Evolutionary conservation across 2,888 invertebrate genomes (phyloP).

Genomic region (Odontocolon sp.): DNA sequence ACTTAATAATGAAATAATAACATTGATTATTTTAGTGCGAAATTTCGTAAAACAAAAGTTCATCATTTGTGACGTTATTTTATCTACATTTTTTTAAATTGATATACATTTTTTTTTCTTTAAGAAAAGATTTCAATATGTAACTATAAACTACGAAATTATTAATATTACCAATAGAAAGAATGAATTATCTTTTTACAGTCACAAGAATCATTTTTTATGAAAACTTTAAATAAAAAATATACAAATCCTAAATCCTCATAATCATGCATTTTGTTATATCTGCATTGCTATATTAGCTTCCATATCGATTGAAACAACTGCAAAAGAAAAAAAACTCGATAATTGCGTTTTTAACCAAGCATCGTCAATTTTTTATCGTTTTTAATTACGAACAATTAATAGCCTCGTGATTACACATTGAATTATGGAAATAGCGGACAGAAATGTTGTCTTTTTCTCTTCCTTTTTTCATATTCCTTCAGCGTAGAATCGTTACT

Average conservation of each 20-base stretch:
- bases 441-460: background rate
- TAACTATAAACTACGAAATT: too few relatives aligned
- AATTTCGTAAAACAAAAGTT: too few relatives aligned
- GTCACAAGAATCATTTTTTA: constrained; percentile 3
- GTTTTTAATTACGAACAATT: too few relatives aligned
- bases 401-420: constrained; percentile 32
- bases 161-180: too few relatives aligned
- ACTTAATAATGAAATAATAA: too few relatives aligned
- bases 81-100: too few relatives aligned
- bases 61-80: too few relatives aligned
- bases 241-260: background rate
- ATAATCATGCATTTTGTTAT: background rate
- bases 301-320: background rate
- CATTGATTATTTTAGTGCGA: too few relatives aligned
- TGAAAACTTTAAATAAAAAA: background rate
- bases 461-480: background rate
- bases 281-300: background rate
- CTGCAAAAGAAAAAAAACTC: background rate
- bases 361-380: too few relatives aligned
- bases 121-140: too few relatives aligned
- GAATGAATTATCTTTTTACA: background rate
- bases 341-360: background rate
- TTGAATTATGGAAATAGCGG: constrained; percentile 27
- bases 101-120: too few relatives aligned
- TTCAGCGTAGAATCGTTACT: constrained; percentile 35